Evolutionary conservation across 2,113 vertebrate species (phyloP).

Genomic region (Gopherus evgoodei): DNA sequence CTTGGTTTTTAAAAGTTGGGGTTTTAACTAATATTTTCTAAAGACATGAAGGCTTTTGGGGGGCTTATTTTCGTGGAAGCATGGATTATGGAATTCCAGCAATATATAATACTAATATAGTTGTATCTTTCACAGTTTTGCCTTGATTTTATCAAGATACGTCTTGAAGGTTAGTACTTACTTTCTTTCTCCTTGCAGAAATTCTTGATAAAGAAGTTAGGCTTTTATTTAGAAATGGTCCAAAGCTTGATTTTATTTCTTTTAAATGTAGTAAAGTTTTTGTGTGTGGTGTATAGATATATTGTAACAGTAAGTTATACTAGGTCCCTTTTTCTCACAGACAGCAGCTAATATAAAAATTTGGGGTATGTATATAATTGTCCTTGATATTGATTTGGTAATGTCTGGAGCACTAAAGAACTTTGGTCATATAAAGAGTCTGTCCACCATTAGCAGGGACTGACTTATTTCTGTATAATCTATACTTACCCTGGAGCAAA

Average conservation of each 20-base stretch:
- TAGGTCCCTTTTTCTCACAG: not conserved
- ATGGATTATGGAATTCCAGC: not conserved
- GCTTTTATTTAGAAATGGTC: not conserved
- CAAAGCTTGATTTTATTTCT: not conserved
- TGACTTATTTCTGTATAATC: not conserved
- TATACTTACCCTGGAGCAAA: not conserved
- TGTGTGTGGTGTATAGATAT: not conserved
- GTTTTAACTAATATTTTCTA: not conserved
- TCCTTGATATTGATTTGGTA: not conserved
- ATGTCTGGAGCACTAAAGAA: not conserved
- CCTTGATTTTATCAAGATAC: slow-evolving; percentile 91
- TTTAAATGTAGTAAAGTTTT: not conserved
- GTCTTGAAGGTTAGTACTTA: slow-evolving; percentile 87
- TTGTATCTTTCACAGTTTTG: slow-evolving; percentile 86
- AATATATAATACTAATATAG: not conserved
- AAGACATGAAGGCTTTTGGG: not conserved
- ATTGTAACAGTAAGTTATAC: not conserved
- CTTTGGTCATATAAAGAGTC: not conserved
- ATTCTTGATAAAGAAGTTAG: not conserved
- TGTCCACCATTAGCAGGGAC: not conserved
- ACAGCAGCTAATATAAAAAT: not conserved
- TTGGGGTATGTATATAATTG: not conserved
- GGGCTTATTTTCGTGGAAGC: not conserved
- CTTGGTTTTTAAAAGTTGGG: not conserved
- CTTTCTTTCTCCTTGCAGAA: not conserved